Evolutionary conservation across 2,113 vertebrate genomes (phyloP).

Genomic region (Perccottus glenii): DNA sequence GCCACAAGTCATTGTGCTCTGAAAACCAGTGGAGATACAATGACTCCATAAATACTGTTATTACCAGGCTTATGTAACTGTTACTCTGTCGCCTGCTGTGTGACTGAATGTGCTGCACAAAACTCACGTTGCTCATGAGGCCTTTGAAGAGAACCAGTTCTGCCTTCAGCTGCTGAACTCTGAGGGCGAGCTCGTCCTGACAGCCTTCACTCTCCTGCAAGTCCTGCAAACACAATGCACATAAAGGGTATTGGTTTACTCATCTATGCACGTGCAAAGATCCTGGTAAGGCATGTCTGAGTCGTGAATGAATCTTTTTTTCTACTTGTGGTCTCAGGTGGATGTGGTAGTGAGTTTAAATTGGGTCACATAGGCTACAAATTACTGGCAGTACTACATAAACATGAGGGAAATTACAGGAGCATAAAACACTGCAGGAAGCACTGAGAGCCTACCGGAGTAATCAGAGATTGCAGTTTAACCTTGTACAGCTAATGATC

Average conservation of each 20-base stretch:
- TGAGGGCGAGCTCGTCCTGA: slow-evolving; percentile 92
- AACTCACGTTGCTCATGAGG: slow-evolving; percentile 96
- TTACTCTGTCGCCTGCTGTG: background rate
- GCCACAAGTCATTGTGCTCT: too few species aligned
- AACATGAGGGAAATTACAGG: slow-evolving; percentile 16
- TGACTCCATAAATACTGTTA: background rate
- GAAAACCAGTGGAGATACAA: background rate
- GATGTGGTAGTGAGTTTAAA: slow-evolving; percentile 1
- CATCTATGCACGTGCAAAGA: slow-evolving; percentile 9
- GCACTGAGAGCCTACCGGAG: background rate
- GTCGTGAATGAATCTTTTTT: background rate
- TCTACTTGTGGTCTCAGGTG: slow-evolving; percentile 21
- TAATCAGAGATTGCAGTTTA: too few species aligned
- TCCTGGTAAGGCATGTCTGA: background rate
- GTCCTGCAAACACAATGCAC: slow-evolving; percentile 77
- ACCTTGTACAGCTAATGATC: too few species aligned
- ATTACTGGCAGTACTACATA: slow-evolving; percentile 33
- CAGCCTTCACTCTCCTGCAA: slow-evolving; percentile 94
- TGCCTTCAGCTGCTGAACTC: slow-evolving; percentile 93
- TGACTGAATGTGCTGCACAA: background rate
- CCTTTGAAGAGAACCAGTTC: slow-evolving; percentile 98
- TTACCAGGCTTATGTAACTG: background rate
- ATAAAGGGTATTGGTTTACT: slow-evolving; percentile 8
- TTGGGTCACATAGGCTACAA: slow-evolving; percentile 13
- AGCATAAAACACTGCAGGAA: slow-evolving; percentile 22